Conservation (phyloP, 2,888 invertebrate genomes). For the Pocota personata region DNA sequence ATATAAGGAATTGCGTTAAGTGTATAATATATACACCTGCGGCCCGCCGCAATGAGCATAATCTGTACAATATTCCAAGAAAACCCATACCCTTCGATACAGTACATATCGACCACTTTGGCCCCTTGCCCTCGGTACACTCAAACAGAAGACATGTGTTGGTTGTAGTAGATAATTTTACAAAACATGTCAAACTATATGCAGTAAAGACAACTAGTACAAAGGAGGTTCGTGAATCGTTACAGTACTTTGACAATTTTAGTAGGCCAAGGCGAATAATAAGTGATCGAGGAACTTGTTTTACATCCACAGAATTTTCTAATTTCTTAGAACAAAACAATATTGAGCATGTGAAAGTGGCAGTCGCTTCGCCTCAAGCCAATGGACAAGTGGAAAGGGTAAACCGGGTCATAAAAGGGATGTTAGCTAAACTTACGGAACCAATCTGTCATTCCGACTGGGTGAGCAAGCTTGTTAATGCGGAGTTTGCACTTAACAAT, state of each 20-base stretch:
- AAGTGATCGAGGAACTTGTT: constrained; percentile 23
- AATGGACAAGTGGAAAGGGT: constrained; percentile 26
- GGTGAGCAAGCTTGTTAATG: too few species aligned
- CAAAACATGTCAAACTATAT: neutral
- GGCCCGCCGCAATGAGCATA: too few species aligned
- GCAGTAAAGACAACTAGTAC: constrained; percentile 28
- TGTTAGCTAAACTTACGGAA: constrained; percentile 32
- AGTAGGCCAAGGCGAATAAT: constrained; percentile 30
- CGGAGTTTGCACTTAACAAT: too few species aligned
- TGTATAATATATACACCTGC: too few species aligned
- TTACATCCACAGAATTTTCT: too few species aligned
- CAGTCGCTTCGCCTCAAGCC: constrained; percentile 8
- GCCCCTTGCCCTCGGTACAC: neutral
- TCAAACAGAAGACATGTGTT: constrained; percentile 14
- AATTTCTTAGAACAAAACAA: constrained; percentile 8
- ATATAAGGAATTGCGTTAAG: too few species aligned
- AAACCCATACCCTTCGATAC: constrained; percentile 21
- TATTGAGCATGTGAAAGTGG: constrained; percentile 46
- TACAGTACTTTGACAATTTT: constrained; percentile 21
- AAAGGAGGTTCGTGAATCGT: constrained; percentile 8
- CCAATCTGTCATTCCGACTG: neutral
- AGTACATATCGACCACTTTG: constrained; percentile 19
- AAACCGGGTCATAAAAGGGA: constrained; percentile 41
- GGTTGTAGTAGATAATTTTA: constrained; percentile 5
- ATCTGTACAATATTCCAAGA: too few species aligned